Evolutionary conservation across 2,888 invertebrate species (phyloP).

Genomic region (Phasia obesa): DNA sequence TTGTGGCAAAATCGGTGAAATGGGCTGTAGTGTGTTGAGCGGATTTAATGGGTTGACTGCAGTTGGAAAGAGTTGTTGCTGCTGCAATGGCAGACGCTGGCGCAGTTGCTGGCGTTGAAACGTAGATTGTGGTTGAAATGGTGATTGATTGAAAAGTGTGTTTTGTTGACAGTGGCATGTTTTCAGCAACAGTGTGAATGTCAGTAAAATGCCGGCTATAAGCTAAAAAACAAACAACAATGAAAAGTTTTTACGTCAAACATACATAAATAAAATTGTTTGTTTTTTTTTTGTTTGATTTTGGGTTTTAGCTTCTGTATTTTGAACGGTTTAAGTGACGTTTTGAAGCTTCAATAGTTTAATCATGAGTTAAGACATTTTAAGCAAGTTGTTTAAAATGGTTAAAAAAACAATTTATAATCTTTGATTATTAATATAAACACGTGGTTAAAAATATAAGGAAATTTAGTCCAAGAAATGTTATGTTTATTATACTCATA

Average conservation of each 20-base stretch:
- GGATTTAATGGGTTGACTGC: slow-evolving; percentile 71
- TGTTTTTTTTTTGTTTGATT: not conserved
- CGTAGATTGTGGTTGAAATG: slow-evolving; percentile 76
- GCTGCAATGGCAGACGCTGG: slow-evolving; percentile 74
- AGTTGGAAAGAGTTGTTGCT: slow-evolving; percentile 73
- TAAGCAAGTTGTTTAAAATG: too few relatives aligned
- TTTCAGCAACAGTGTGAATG: slow-evolving; percentile 68
- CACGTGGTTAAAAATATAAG: too few relatives aligned
- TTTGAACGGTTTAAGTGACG: too few relatives aligned
- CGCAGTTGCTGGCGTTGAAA: slow-evolving; percentile 73
- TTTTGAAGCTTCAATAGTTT: too few relatives aligned
- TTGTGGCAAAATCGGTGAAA: slow-evolving; percentile 74
- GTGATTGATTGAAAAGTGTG: slow-evolving; percentile 77
- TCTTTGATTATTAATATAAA: too few relatives aligned
- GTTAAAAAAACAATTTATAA: too few relatives aligned
- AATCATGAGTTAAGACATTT: too few relatives aligned
- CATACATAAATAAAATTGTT: not conserved
- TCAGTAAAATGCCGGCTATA: slow-evolving; percentile 70
- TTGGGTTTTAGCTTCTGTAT: not conserved
- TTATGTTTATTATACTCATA: too few relatives aligned
- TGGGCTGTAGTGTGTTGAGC: slow-evolving; percentile 72
- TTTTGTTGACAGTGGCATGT: slow-evolving; percentile 74
- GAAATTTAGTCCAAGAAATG: too few relatives aligned
- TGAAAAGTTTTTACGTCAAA: not conserved
- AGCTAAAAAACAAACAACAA: slow-evolving; percentile 62